Evolutionary conservation across 2,113 vertebrate genomes (phyloP).

Genomic region (Pedetes capensis): DNA sequence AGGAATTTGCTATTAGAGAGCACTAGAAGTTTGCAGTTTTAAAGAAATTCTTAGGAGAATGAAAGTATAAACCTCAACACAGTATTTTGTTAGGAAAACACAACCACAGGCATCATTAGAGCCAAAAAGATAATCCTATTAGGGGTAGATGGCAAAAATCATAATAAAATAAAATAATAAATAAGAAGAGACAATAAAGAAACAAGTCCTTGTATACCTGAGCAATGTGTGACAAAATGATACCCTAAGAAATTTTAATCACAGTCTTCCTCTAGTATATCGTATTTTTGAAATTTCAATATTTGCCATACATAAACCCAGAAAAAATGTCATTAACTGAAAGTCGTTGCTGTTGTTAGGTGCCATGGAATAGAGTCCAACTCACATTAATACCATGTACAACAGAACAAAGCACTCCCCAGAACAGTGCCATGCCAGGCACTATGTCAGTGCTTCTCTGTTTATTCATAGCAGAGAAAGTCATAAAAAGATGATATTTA

Average conservation of each 20-base stretch:
- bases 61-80: not conserved
- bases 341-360: no score
- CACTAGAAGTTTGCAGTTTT: not conserved
- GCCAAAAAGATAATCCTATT: not conserved
- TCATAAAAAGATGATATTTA: no score
- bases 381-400: no score
- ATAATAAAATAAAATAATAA: not conserved
- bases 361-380: no score
- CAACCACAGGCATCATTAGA: not conserved
- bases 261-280: not conserved
- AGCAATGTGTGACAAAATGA: not conserved
- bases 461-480: no score
- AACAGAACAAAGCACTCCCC: no score
- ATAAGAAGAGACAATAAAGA: not conserved
- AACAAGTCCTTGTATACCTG: not conserved
- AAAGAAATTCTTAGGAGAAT: not conserved
- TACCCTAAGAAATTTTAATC: not conserved
- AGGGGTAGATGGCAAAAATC: not conserved
- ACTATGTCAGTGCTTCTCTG: no score
- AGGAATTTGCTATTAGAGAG: not conserved
- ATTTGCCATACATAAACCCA: not conserved
- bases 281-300: not conserved
- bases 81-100: not conserved
- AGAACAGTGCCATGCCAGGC: no score
- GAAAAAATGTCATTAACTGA: not conserved